Evolutionary conservation across 2,113 vertebrate genomes (phyloP).

Genomic region (Lampris incognitus): DNA sequence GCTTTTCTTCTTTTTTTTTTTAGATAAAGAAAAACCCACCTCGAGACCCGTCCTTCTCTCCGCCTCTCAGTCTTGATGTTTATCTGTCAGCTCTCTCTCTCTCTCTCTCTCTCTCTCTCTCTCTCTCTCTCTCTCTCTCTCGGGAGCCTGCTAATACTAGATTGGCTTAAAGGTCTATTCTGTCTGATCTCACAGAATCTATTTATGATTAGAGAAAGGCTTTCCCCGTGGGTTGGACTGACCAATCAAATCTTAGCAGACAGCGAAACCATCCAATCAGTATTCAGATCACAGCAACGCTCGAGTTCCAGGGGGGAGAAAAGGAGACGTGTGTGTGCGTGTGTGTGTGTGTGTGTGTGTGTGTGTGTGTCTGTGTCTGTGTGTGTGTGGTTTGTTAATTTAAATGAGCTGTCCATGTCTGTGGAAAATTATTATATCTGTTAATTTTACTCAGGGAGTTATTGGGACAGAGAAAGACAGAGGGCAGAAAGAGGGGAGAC

Average conservation of each 20-base stretch:
- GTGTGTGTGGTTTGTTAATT: slow-evolving; percentile 33
- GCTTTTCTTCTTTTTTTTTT: too few relatives aligned
- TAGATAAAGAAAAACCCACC: too few relatives aligned
- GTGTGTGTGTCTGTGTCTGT: slow-evolving; percentile 1
- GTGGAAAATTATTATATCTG: slow-evolving; percentile 45
- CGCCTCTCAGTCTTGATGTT: background rate
- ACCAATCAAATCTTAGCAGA: slow-evolving; percentile 57
- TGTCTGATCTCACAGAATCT: slow-evolving; percentile 65
- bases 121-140: slow-evolving; percentile 38
- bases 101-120: slow-evolving; percentile 13
- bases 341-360: slow-evolving; percentile 2
- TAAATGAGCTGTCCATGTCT: slow-evolving; percentile 47
- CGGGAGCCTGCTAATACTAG: slow-evolving; percentile 60
- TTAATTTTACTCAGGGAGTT: slow-evolving; percentile 39
- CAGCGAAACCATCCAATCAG: slow-evolving; percentile 45
- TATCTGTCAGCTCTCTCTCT: slow-evolving; percentile 39
- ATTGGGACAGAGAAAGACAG: slow-evolving; percentile 3
- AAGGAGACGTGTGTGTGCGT: slow-evolving; percentile 32
- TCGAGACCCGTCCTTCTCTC: slow-evolving; percentile 25
- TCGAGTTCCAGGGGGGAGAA: slow-evolving; percentile 21
- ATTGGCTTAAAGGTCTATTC: slow-evolving; percentile 75
- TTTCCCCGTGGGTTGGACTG: slow-evolving; percentile 51
- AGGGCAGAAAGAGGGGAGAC: slow-evolving; percentile 9
- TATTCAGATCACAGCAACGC: slow-evolving; percentile 56
- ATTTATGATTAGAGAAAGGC: slow-evolving; percentile 70